A percentile compares a stretch with the other conserved stretches of the same genome.
Conservation (phyloP, 2,888 invertebrate genomes). For the Adelphocoris suturalis region DNA sequence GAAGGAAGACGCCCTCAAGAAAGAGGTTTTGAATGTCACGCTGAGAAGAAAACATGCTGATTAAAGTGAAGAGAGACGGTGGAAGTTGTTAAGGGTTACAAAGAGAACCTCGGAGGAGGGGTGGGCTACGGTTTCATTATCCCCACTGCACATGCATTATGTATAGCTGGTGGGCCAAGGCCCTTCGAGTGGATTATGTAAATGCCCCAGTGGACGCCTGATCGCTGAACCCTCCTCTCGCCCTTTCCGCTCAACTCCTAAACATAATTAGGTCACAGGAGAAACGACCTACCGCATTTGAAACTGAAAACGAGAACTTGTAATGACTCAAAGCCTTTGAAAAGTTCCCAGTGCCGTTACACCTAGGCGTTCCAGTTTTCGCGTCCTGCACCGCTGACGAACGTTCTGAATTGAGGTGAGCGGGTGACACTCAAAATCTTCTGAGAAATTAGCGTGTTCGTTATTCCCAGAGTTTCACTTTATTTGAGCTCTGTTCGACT, state of each 20-base stretch:
- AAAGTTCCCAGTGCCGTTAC: not conserved
- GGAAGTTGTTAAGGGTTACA: conserved; percentile 67
- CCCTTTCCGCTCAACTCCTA: conserved; percentile 55
- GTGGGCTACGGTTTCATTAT: conserved; percentile 65
- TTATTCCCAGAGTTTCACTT: not conserved
- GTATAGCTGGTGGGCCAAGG: conserved; percentile 66
- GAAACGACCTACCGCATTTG: conserved; percentile 67
- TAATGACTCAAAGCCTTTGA: conserved; percentile 64
- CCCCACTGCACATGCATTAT: conserved; percentile 70
- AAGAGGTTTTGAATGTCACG: conserved; percentile 64
- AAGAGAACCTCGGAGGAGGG: conserved; percentile 32
- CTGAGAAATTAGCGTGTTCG: not conserved
- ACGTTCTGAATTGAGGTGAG: conserved; percentile 9
- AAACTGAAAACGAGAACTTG: conserved; percentile 65
- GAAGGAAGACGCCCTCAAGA: conserved; percentile 49
- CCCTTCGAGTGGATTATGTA: conserved; percentile 70
- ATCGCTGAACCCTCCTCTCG: conserved; percentile 55
- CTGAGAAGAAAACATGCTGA: conserved; percentile 65
- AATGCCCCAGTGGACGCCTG: conserved; percentile 62
- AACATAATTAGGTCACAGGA: conserved; percentile 70
- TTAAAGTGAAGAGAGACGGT: conserved; percentile 63
- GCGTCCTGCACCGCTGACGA: conserved; percentile 5
- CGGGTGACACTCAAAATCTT: not conserved
- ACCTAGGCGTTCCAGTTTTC: not conserved
- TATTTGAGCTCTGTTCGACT: no score